Percentiles rank a stretch among this genome's conserved stretches.
Evolutionary conservation across 2,113 vertebrate genomes (phyloP).

Genomic region (Gobio gobio): DNA sequence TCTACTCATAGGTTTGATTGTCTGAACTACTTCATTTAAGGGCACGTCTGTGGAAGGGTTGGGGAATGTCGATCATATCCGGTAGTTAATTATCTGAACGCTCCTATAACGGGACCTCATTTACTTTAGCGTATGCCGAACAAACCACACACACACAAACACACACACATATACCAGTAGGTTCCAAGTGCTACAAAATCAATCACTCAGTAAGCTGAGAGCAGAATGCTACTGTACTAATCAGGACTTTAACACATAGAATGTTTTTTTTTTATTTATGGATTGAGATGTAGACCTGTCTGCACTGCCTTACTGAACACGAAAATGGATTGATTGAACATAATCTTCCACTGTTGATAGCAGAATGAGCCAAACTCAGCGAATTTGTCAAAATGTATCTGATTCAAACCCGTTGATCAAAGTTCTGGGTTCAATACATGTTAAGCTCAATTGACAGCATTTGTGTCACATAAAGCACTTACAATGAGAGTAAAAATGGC

Average conservation of each 20-base stretch:
- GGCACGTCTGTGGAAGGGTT: conserved; percentile 30
- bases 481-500: not conserved
- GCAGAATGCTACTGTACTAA: conserved; percentile 15
- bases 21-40: conserved; percentile 59
- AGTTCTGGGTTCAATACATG: not conserved
- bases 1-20: conserved; percentile 64
- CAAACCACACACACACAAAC: not conserved
- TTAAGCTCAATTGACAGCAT: conserved; percentile 3
- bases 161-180: not conserved
- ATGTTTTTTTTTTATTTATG: conserved; percentile 42
- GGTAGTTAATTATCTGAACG: not conserved
- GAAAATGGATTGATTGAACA: not conserved
- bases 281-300: conserved; percentile 42
- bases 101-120: not conserved
- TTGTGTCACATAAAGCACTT: conserved; percentile 14
- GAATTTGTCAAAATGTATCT: not conserved
- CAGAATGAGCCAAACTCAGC: conserved; percentile 5
- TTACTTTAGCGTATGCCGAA: conserved; percentile 25
- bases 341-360: not conserved
- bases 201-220: conserved; percentile 5
- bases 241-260: conserved; percentile 40
- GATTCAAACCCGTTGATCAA: not conserved
- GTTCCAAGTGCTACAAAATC: conserved; percentile 21
- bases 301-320: conserved; percentile 54
- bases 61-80: conserved; percentile 16